A percentile compares a stretch with the other conserved stretches of the same genome.
phyloP scores from a whole-genome alignment of 1,140 invertebrate species.

The Dendrolimus kikuchii region DNA sequence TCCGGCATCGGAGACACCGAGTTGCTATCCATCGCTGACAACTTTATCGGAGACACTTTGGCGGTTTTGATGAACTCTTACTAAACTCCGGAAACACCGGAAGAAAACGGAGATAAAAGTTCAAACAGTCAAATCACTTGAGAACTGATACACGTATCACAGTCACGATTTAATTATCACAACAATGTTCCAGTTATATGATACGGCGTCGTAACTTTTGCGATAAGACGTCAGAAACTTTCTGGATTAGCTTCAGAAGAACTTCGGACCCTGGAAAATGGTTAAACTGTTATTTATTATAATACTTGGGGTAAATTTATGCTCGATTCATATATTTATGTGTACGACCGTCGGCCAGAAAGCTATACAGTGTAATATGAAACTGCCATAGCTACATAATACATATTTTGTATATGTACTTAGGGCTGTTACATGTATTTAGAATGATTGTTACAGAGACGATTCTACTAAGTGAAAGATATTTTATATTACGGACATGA shows the following conservation, averaged over 20 bases:
- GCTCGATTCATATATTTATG: slow-evolving; percentile 10
- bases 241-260: slow-evolving; percentile 19
- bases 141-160: slow-evolving; percentile 8
- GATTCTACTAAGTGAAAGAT: too few species aligned
- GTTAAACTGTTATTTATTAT: slow-evolving; percentile 35
- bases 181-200: slow-evolving; percentile 4
- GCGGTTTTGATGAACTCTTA: slow-evolving; percentile 36
- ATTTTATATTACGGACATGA: too few species aligned
- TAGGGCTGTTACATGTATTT: too few species aligned
- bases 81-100: slow-evolving; percentile 39
- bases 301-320: slow-evolving; percentile 4
- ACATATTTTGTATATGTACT: too few species aligned
- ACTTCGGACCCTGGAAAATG: slow-evolving; percentile 33
- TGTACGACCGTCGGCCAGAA: slow-evolving; percentile 12
- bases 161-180: slow-evolving; percentile 9
- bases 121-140: not conserved
- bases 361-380: not conserved
- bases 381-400: too few species aligned
- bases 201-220: slow-evolving; percentile 10
- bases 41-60: slow-evolving; percentile 73
- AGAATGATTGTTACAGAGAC: too few species aligned
- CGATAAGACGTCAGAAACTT: slow-evolving; percentile 12
- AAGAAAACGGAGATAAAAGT: slow-evolving; percentile 17
- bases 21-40: slow-evolving; percentile 75
- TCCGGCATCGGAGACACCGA: slow-evolving; percentile 77